phyloP scores from a whole-genome alignment of 2,888 invertebrate species.

The Podabrus alpinus region DNA sequence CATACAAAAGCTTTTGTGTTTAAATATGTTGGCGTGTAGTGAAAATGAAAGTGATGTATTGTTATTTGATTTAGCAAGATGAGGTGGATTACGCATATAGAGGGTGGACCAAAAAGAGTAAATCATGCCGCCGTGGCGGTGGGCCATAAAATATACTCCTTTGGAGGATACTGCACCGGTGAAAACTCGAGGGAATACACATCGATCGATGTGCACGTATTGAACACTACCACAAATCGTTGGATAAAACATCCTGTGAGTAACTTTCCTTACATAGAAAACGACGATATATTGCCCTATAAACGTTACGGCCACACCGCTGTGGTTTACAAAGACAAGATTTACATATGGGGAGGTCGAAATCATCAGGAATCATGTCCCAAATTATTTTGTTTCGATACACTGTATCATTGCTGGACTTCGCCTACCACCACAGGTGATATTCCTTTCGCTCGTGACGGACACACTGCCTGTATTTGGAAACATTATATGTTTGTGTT shows the following conservation, averaged over 20 bases:
- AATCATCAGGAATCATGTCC: conserved; percentile 85
- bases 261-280: conserved; percentile 56
- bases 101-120: conserved; percentile 89
- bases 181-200: conserved; percentile 75
- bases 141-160: conserved; percentile 80
- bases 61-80: conserved; percentile 54
- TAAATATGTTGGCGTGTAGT: background rate
- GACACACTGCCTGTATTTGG: conserved; percentile 86
- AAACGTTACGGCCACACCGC: conserved; percentile 94
- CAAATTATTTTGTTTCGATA: conserved; percentile 80
- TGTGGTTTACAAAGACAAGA: conserved; percentile 74
- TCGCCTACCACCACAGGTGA: conserved; percentile 68
- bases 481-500: conserved; percentile 83
- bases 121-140: conserved; percentile 90
- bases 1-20: background rate
- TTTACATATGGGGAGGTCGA: conserved; percentile 91
- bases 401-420: conserved; percentile 70
- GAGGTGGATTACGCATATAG: conserved; percentile 84
- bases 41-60: background rate
- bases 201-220: conserved; percentile 85
- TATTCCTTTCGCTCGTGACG: conserved; percentile 83
- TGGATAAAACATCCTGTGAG: conserved; percentile 64
- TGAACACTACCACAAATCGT: conserved; percentile 72
- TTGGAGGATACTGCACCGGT: conserved; percentile 90
- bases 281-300: conserved; percentile 66